A percentile compares a stretch with the other conserved stretches of the same genome.
These are phyloP conservation scores for Onychorhynchus coronatus DNA, from an alignment of 2,113 vertebrate species.

Conservation along the genomic window DNA sequence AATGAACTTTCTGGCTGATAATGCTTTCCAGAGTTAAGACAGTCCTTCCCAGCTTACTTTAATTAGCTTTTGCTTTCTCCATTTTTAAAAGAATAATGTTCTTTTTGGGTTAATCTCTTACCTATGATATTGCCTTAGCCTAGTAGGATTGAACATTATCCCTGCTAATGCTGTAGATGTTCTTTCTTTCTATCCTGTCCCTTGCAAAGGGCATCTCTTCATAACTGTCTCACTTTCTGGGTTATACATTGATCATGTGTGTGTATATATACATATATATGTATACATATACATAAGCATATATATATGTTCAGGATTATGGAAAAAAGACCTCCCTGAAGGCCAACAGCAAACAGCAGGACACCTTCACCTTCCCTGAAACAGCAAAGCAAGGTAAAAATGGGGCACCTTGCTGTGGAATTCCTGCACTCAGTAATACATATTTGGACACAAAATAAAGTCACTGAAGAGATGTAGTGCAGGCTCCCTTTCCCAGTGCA, in stretches of 20 bases:
- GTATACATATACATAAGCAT: fast-evolving
- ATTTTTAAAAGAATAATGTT: background rate
- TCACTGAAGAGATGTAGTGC: background rate
- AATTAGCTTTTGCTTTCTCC: background rate
- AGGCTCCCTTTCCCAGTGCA: background rate
- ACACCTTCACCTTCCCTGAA: background rate
- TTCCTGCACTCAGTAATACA: background rate
- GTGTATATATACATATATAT: background rate
- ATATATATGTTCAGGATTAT: background rate
- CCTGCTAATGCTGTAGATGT: background rate
- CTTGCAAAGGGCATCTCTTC: background rate
- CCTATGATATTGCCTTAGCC: background rate
- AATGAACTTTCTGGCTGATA: background rate
- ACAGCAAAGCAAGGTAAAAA: background rate
- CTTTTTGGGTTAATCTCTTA: slow-evolving; percentile 8
- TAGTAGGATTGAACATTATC: background rate
- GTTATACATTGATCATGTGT: background rate
- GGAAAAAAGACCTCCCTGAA: background rate
- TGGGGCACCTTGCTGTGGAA: background rate
- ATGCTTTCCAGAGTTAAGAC: background rate
- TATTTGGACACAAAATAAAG: background rate
- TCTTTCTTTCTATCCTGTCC: background rate
- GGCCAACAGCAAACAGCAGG: background rate
- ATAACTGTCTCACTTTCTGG: background rate
- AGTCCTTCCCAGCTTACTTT: background rate